Conservation (phyloP, 2,797 vertebrate genomes). For the Prionace glauca region DNA sequence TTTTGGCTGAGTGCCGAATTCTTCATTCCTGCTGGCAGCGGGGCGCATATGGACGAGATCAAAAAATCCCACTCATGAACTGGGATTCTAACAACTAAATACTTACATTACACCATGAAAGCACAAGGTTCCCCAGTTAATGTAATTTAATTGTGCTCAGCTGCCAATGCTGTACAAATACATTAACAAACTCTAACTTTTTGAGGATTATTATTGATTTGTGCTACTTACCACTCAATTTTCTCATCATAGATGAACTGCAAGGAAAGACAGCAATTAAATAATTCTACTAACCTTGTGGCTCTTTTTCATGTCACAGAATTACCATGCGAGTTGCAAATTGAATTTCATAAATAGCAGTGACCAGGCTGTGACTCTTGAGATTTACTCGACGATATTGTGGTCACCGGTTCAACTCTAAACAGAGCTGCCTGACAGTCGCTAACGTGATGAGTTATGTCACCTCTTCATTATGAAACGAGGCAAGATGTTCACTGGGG, state of each 20-base stretch:
- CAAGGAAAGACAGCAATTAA: slow-evolving; percentile 46
- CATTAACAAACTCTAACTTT: not conserved
- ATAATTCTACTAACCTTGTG: not conserved
- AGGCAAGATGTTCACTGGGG: no score
- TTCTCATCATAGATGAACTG: slow-evolving; percentile 72
- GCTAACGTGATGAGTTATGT: not conserved
- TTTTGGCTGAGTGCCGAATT: no score
- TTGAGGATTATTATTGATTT: not conserved
- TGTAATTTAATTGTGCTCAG: not conserved
- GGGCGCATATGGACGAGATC: no score
- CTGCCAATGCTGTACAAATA: not conserved
- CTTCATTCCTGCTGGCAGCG: no score
- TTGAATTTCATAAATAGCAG: not conserved
- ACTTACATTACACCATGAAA: not conserved
- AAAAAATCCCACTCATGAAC: no score
- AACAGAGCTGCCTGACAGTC: not conserved
- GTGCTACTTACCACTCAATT: slow-evolving; percentile 66
- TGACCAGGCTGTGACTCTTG: not conserved
- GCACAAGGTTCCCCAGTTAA: not conserved
- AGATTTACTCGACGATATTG: not conserved
- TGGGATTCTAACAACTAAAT: not conserved
- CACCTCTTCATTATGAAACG: not conserved
- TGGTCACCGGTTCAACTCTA: not conserved
- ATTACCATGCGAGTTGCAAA: not conserved
- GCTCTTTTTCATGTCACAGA: not conserved